Base-by-base conservation (phyloP, 2,797 vertebrate genomes). In the Alauda arvensis region DNA sequence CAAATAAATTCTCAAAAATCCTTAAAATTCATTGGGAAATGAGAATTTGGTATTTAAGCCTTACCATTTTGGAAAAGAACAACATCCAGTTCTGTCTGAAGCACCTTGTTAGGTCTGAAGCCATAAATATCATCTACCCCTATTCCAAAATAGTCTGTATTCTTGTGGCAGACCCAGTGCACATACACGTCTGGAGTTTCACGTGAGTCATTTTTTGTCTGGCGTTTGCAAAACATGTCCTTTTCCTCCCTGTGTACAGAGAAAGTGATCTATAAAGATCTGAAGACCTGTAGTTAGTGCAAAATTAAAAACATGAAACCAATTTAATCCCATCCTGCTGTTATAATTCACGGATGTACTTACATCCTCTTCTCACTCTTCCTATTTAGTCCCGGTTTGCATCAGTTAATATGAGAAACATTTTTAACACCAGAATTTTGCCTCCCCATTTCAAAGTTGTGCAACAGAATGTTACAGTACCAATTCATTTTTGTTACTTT, bases 1-100 rank as follows among this genome's bases (percentile, higher is more conserved):
- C 43, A 92, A 71, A 71, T 20, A 53, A 6, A 23, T 59, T 59
- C 40, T 48, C 29, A 56, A 83, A 59, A 49, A 52, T 51, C 15
- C 26, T 37, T 72, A 33, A 43, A 25, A 88, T 20, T 63, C 9
- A 53, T 31, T 55, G 18, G 10, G 57, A 67, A 56, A 74, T 6
- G 2, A 46, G 24, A 52, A 37, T 42, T n/a, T 55, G 12, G 7
- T 34, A 33, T 52, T 49, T 52, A 72, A 55, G 39, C 8, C 94
- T 95, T 92, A 97, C 97, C 95, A 3, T 93, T 95, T 53, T 93
- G 87, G 62, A 82, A 45, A 89, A 96, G 93, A 14, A 65, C 52
- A 12, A 97, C 65, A 1, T 39, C 25, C 60, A 95, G 56, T 85
- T 95, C 82, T 56, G 45, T 16, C 17, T 69, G 80, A 85, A 97